phyloP scores from a whole-genome alignment of 2,888 invertebrate species.

The Entomobrya multifasciata region DNA sequence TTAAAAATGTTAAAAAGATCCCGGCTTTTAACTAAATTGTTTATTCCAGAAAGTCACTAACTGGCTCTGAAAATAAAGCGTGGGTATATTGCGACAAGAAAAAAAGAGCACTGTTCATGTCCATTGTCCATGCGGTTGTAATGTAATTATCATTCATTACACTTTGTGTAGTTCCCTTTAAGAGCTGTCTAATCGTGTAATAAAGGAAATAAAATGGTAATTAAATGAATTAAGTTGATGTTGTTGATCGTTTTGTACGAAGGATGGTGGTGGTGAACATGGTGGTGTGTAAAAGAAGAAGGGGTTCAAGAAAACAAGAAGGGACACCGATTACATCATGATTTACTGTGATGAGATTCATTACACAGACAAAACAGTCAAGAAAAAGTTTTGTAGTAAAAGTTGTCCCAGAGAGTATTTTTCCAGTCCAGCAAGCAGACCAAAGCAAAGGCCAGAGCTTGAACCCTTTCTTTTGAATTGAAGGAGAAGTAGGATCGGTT shows the following conservation, averaged over 20 bases:
- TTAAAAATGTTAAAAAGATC: slow-evolving; percentile 12
- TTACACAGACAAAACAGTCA: slow-evolving; percentile 58
- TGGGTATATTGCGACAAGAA: not conserved
- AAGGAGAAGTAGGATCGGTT: slow-evolving; percentile 39
- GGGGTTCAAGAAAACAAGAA: slow-evolving; percentile 11
- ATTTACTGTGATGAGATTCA: slow-evolving; percentile 58
- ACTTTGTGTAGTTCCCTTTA: slow-evolving; percentile 23
- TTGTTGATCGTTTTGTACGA: not conserved
- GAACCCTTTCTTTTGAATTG: slow-evolving; percentile 45
- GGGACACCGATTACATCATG: slow-evolving; percentile 69
- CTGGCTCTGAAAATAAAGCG: not conserved
- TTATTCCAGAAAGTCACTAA: no score
- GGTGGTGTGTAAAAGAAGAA: slow-evolving; percentile 7
- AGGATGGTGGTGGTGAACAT: not conserved
- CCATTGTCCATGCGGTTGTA: no score
- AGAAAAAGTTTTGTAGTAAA: slow-evolving; percentile 14
- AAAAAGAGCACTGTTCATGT: not conserved
- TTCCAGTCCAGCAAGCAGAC: no score
- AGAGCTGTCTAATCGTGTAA: slow-evolving; percentile 64
- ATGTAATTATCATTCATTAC: slow-evolving; percentile 21
- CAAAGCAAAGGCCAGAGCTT: slow-evolving; percentile 22
- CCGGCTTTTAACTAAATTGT: no score
- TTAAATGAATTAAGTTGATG: slow-evolving; percentile 66
- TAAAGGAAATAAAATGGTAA: slow-evolving; percentile 65
- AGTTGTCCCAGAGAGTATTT: slow-evolving; percentile 23